Evolutionary conservation across 2,888 invertebrate genomes (phyloP).

Genomic region (Sceliomorpha sp.): DNA sequence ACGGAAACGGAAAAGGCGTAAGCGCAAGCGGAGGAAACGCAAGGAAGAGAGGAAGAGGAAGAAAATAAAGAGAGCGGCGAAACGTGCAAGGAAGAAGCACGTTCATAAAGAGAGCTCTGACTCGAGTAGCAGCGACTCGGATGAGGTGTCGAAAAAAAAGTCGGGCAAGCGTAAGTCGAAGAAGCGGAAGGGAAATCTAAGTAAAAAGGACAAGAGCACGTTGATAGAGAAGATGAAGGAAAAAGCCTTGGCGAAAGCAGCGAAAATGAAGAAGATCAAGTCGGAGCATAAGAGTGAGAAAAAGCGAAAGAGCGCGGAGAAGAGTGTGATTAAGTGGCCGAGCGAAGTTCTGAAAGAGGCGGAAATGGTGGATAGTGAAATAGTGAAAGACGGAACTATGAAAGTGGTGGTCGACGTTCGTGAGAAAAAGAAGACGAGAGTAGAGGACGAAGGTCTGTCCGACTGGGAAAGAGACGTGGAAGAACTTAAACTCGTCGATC

Average conservation of each 20-base stretch:
- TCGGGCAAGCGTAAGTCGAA: conserved; percentile 46
- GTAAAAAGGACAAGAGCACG: conserved; percentile 37
- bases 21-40: conserved; percentile 67
- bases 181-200: conserved; percentile 52
- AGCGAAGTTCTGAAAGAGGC: conserved; percentile 3
- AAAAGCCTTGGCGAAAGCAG: conserved; percentile 46
- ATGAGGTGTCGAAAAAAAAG: no score
- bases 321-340: conserved; percentile 14
- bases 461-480: conserved; percentile 61
- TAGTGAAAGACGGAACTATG: conserved; percentile 53
- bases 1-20: conserved; percentile 59
- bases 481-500: conserved; percentile 11
- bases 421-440: conserved; percentile 21
- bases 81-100: conserved; percentile 62
- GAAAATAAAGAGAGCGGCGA: conserved; percentile 47
- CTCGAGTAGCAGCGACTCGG: conserved; percentile 71
- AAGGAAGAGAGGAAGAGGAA: conserved; percentile 55
- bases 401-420: conserved; percentile 2
- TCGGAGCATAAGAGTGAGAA: conserved; percentile 22
- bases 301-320: conserved; percentile 27
- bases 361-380: conserved; percentile 45
- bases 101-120: conserved; percentile 64
- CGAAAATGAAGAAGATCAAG: conserved; percentile 40
- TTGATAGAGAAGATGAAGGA: conserved; percentile 50
- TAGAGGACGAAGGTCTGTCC: conserved; percentile 51